phyloP scores from a whole-genome alignment of 2,888 invertebrate species.

The Pegoplata infirma region DNA sequence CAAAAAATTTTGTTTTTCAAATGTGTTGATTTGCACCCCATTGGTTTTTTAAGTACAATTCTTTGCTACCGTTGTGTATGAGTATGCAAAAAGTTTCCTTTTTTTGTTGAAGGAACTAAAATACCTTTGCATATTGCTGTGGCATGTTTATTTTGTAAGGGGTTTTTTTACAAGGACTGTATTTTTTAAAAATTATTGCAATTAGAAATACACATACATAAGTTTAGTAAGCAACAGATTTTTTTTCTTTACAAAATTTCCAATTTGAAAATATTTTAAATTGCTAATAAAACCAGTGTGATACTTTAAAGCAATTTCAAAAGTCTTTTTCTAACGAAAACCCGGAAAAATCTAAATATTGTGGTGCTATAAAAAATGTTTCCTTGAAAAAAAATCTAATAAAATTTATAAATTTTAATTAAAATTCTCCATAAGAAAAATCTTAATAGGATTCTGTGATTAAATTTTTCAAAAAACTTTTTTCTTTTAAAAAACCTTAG shows the following conservation, averaged over 20 bases:
- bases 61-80: slow-evolving; percentile 16
- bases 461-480: too few relatives aligned
- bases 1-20: slow-evolving; percentile 8
- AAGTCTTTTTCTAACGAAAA: background rate
- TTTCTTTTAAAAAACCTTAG: too few relatives aligned
- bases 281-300: background rate
- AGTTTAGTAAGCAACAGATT: slow-evolving; percentile 15
- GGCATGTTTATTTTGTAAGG: slow-evolving; percentile 27
- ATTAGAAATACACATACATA: too few relatives aligned
- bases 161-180: background rate
- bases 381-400: too few relatives aligned
- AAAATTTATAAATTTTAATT: too few relatives aligned
- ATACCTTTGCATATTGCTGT: slow-evolving; percentile 36
- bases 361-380: background rate
- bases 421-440: background rate
- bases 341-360: background rate
- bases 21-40: slow-evolving; percentile 58
- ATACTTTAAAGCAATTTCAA: background rate
- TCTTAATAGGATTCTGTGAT: background rate
- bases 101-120: slow-evolving; percentile 21
- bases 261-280: too few relatives aligned
- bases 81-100: slow-evolving; percentile 29
- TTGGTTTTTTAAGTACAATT: slow-evolving; percentile 38
- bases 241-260: too few relatives aligned
- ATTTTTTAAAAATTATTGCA: background rate